Conservation (phyloP, 2,888 invertebrate genomes). For the Eilema griseolum region DNA sequence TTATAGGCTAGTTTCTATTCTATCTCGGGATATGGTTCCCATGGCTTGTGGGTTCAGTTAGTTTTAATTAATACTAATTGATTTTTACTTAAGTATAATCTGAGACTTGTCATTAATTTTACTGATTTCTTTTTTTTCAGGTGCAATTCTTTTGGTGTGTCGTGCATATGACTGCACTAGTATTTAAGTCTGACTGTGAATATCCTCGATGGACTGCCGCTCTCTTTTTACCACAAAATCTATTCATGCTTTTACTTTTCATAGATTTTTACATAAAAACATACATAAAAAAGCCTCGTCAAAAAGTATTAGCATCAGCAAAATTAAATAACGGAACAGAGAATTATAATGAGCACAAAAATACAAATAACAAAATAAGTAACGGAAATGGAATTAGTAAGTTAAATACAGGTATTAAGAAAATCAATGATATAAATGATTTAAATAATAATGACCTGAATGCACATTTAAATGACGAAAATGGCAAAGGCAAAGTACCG, state of each 20-base stretch:
- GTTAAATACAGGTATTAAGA: not conserved
- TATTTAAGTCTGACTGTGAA: conserved; percentile 84
- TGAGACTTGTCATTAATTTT: not conserved
- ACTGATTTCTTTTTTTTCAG: conserved; percentile 67
- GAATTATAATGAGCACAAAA: not conserved
- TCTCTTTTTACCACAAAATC: conserved; percentile 88
- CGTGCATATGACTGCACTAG: conserved; percentile 81
- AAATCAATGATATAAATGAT: not conserved
- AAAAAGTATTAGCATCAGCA: conserved; percentile 3
- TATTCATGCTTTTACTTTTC: conserved; percentile 89
- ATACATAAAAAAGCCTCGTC: conserved; percentile 79
- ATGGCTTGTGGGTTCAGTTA: not conserved
- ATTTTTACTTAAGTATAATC: not conserved
- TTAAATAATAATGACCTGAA: not conserved
- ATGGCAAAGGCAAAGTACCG: not conserved
- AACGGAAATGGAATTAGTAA: not conserved
- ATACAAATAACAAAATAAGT: not conserved
- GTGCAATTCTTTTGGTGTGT: conserved; percentile 88
- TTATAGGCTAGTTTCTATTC: too few species aligned
- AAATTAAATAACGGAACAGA: not conserved
- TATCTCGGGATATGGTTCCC: too few species aligned
- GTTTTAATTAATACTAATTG: not conserved
- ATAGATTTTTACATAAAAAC: conserved; percentile 89
- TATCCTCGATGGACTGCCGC: conserved; percentile 86
- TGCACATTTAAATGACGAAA: not conserved